Evolutionary conservation across 1,140 invertebrate species (phyloP), one percentile per base, ranked within the genome.

Genomic region (Meloidogyne exigua): DNA sequence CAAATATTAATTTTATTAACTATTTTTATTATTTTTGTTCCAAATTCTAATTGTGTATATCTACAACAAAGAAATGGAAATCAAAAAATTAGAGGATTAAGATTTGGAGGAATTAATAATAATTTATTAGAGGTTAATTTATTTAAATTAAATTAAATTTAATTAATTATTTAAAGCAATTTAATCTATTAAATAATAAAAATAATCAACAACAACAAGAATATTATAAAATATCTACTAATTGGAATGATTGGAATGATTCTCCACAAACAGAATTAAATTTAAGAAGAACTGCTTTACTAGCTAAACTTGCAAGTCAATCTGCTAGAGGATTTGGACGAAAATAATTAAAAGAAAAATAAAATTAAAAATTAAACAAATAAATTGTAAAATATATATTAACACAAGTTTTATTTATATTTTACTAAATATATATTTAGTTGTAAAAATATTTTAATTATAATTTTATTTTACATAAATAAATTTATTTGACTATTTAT

Each of bases 261-360:
- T n/a, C 15, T n/a, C 49, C 15, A 15, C 49, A n/a, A n/a, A 7
- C n/a, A 57, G 49, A 57, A 57, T 57, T 57, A 9, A 12, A 12
- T 7, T n/a, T 57, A 57, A 57, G 49, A 57, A 70, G 68, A n/a
- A 26, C 68, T 42, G 44, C 68, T 18, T 32, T 70, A 42, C 28
- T 70, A 25, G 68, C 68, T n/a, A 32, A 36, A 36, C 32, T 70
- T 18, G 68, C 68, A 44, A 70, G 62, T 42, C 68, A 70, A 44
- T 70, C 68, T 44, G 68, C 68, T 10, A 70, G 68, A 70, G 68
- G 68, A 44, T 70, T 70, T 44, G 68, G 68, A 42, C 23, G 36
- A 21, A 70, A 70, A 70, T 32, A 28, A 62, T 44, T n/a, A 15
- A 26, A 44, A 28, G 13, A 44, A 70, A 44, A 25, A 28, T 0